Evolutionary conservation across 2,888 invertebrate genomes (phyloP).

Genomic region (Sinodicranocentrus sp.): DNA sequence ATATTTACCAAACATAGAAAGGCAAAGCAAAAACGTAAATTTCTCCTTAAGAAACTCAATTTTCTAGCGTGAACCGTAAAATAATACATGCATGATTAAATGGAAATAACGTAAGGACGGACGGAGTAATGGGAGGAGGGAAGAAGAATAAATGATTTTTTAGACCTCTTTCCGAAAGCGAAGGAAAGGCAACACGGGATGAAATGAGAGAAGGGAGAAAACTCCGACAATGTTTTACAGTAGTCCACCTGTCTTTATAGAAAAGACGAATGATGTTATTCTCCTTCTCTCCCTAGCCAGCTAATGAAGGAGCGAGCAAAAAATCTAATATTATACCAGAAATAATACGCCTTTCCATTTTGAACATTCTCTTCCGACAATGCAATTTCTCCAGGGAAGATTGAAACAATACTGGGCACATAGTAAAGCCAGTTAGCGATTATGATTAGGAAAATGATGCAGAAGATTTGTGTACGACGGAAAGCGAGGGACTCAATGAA

Average conservation of each 20-base stretch:
- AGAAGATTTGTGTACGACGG: background rate
- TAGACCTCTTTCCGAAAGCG: background rate
- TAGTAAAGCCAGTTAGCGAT: background rate
- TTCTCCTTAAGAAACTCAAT: slow-evolving; percentile 12
- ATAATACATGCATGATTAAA: slow-evolving; percentile 25
- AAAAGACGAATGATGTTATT: background rate
- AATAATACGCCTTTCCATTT: slow-evolving; percentile 9
- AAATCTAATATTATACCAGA: slow-evolving; percentile 15
- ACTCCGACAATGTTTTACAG: background rate
- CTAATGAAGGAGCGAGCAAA: slow-evolving; percentile 12
- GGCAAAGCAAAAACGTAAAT: slow-evolving; percentile 6
- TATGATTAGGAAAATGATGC: background rate
- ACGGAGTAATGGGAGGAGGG: slow-evolving; percentile 6
- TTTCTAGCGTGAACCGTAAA: background rate
- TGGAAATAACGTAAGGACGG: slow-evolving; percentile 5
- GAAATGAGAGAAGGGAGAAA: background rate
- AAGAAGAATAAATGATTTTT: slow-evolving; percentile 12
- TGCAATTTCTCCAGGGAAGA: slow-evolving; percentile 8
- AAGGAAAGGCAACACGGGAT: background rate
- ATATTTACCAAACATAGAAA: slow-evolving; percentile 6
- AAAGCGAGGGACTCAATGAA: slow-evolving; percentile 1
- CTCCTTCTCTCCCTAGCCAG: no score
- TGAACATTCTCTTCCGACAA: background rate
- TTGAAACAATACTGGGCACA: background rate
- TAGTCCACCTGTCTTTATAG: background rate